phyloP scores from a whole-genome alignment of 2,113 vertebrate genomes.

The Hypanus sabinus region DNA sequence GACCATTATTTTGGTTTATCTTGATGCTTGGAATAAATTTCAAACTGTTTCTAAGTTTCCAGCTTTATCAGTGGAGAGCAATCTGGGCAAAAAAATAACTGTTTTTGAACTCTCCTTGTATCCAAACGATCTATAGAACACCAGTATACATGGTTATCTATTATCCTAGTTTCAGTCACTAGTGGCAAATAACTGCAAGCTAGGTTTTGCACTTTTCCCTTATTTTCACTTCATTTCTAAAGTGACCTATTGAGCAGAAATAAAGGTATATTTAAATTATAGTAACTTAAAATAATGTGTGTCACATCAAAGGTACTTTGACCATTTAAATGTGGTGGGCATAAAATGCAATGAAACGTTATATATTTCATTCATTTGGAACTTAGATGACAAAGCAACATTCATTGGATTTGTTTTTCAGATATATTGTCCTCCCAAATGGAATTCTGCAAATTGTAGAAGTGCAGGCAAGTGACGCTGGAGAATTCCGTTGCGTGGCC shows the following conservation, averaged over 20 bases:
- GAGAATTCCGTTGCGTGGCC: slow-evolving; percentile 77
- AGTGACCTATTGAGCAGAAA: neutral
- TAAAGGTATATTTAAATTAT: neutral
- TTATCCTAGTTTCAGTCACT: neutral
- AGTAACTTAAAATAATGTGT: neutral
- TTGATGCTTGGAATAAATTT: neutral
- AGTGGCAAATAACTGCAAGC: neutral
- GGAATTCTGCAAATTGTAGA: slow-evolving; percentile 89
- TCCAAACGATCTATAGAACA: neutral
- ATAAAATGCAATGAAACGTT: neutral
- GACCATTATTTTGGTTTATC: neutral
- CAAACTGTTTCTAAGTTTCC: neutral
- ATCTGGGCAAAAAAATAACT: neutral
- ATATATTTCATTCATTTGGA: neutral
- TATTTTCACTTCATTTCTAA: neutral
- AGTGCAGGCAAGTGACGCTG: slow-evolving; percentile 68
- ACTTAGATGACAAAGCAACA: neutral
- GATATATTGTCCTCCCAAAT: slow-evolving; percentile 83
- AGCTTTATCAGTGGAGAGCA: neutral
- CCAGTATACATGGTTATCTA: neutral
- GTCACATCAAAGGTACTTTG: neutral
- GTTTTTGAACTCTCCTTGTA: neutral
- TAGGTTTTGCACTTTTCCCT: neutral
- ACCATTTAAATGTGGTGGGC: neutral
- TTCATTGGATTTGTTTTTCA: slow-evolving; percentile 45